Evolutionary conservation across 2,797 vertebrate species (phyloP), one percentile per base, ranked within the genome.

Genomic region (Ctenosaura bakeri): DNA sequence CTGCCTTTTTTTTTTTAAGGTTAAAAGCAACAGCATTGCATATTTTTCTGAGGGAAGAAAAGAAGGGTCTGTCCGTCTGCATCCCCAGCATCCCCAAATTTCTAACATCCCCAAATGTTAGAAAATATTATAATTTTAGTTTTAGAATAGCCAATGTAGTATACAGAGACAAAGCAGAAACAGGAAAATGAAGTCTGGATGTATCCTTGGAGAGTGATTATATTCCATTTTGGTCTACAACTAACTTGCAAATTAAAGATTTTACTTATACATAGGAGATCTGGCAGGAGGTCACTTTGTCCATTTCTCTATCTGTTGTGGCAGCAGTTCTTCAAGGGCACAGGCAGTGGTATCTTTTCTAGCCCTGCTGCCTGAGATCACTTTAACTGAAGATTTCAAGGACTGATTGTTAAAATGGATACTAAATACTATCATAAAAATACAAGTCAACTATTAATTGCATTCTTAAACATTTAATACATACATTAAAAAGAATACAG

Each of bases 1-100:
- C 79, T 59, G 71, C 88, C 29, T 84, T 46, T 73, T 78, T 87
- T 87, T 50, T 18, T 2, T 35, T 42, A 88, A 90, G 8, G 42
- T 83, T 42, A 74, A 5, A 84, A 92, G 42, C 69, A 91, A 62
- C 14, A 80, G 85, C 62, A 89, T 32, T 20, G 59, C 69, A 66
- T 0, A 6, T 56, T 90, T 46, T 42, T 62, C 29, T 6, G 1
- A 35, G 38, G 24, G 16, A 35, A 38, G 26, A 14, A 3, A 73
- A 20, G 22, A 22, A 29, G 8, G 38, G 29, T 86, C 35, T 81
- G 90, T 46, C 42, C n/a, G 62, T 69, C 79, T n/a, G 14, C 50
- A 42, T 0, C 0, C 7, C 2, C 2, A 1, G 42, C 8, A 3
- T 81, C 85, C 42, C 50, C 35, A 46, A 46, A 46, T 46, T 46